Conservation (phyloP, 1,140 invertebrate species). For the Penaeus indicus region DNA sequence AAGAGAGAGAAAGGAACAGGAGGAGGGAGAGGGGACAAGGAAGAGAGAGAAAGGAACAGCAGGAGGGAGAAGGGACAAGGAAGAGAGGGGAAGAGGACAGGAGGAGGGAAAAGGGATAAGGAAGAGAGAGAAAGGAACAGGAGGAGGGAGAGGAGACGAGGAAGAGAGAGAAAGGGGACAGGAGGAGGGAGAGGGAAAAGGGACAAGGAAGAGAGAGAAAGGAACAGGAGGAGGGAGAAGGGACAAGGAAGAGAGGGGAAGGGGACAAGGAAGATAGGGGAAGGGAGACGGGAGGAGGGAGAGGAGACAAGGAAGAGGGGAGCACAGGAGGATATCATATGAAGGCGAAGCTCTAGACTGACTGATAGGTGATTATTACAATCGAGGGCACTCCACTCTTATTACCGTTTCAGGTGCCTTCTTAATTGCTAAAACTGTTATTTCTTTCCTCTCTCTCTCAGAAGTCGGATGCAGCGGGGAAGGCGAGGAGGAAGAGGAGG, state of each 20-base stretch:
- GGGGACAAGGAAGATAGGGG: neutral
- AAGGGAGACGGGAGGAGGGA: neutral
- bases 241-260: neutral
- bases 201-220: neutral
- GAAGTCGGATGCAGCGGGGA: neutral
- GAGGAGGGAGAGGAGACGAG: neutral
- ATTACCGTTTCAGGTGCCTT: conserved; percentile 8
- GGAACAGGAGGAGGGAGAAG: neutral
- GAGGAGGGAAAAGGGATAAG: neutral
- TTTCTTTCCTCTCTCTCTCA: neutral
- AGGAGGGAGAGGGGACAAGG: neutral
- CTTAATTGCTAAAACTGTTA: conserved; percentile 30
- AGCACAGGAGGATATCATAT: conserved; percentile 37
- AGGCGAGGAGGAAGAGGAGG: too few species aligned
- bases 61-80: neutral
- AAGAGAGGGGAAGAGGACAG: neutral
- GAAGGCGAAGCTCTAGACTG: conserved; percentile 12
- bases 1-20: neutral
- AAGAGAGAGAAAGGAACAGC: neutral
- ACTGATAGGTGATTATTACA: conserved; percentile 25
- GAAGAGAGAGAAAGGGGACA: neutral
- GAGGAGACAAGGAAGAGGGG: neutral
- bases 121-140: neutral
- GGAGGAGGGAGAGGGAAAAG: too few species aligned
- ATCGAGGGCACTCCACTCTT: neutral